Evolutionary conservation across 2,113 vertebrate species (phyloP).

Genomic region (Brienomyrus longianalis): DNA sequence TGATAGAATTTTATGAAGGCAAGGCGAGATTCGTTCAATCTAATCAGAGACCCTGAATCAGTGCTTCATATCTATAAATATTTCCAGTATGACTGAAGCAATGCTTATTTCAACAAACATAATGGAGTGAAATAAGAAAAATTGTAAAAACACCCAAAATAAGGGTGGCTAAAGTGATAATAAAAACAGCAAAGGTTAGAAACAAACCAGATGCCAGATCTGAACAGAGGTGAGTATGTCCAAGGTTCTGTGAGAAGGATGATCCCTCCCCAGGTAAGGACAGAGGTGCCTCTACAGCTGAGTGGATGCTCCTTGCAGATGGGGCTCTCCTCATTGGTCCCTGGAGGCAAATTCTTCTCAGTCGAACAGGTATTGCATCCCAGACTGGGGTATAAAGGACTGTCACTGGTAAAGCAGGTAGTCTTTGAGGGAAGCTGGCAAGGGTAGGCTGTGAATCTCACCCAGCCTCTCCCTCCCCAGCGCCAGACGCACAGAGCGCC

Average conservation of each 20-base stretch:
- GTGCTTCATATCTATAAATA: conserved; percentile 20
- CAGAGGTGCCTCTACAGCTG: conserved; percentile 16
- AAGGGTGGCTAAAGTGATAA: not conserved
- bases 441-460: conserved; percentile 81
- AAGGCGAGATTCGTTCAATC: conserved; percentile 24
- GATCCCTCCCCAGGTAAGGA: conserved; percentile 38
- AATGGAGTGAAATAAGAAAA: conserved; percentile 35
- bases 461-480: conserved; percentile 83
- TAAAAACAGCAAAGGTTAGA: conserved; percentile 23
- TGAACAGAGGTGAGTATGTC: conserved; percentile 36
- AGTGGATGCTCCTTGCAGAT: conserved; percentile 22
- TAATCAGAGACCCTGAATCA: conserved; percentile 19
- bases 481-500: conserved; percentile 83
- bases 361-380: not conserved
- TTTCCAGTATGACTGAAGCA: conserved; percentile 46
- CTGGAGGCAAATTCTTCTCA: not conserved
- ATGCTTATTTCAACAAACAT: not conserved
- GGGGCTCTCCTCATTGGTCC: conserved; percentile 8
- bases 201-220: conserved; percentile 41
- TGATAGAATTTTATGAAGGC: not conserved
- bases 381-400: not conserved
- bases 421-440: conserved; percentile 91
- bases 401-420: conserved; percentile 97
- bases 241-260: conserved; percentile 32
- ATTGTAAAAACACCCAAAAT: conserved; percentile 20